Evolutionary conservation across 2,797 vertebrate species (phyloP).

Genomic region (Podarcis siculus): DNA sequence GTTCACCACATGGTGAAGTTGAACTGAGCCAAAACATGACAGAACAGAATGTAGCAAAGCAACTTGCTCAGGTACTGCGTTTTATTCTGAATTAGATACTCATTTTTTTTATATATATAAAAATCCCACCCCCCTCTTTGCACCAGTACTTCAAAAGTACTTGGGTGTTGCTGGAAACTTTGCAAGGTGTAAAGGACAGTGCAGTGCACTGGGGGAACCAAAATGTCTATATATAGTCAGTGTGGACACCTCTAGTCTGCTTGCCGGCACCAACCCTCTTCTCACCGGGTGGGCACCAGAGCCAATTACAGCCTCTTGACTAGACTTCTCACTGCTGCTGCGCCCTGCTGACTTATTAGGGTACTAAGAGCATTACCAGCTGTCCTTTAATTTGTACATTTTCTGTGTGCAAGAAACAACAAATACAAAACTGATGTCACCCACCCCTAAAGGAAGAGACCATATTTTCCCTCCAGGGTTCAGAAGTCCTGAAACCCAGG

Average conservation of each 20-base stretch:
- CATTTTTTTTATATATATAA: slow-evolving; percentile 4
- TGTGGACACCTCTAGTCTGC: neutral
- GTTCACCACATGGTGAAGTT: slow-evolving; percentile 70
- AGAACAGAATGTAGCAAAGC: slow-evolving; percentile 55
- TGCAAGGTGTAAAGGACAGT: neutral
- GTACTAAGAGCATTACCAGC: slow-evolving; percentile 62
- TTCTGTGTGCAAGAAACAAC: slow-evolving; percentile 25
- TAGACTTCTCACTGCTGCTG: slow-evolving; percentile 50
- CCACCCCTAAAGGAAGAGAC: neutral
- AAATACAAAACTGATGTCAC: neutral
- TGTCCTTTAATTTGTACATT: slow-evolving; percentile 55
- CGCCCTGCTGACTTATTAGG: slow-evolving; percentile 55
- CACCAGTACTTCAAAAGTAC: neutral
- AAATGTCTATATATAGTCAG: neutral
- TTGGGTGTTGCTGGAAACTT: neutral
- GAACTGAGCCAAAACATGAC: slow-evolving; percentile 64
- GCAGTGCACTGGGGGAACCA: neutral
- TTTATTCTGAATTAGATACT: slow-evolving; percentile 4
- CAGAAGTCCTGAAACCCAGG: neutral
- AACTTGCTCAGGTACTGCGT: slow-evolving; percentile 32
- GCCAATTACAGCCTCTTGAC: slow-evolving; percentile 43
- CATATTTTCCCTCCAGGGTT: neutral
- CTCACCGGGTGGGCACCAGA: slow-evolving; percentile 55
- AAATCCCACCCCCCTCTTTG: no score
- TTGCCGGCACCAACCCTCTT: slow-evolving; percentile 34